Percentiles rank a stretch among this genome's conserved stretches.
Evolutionary conservation across 2,113 vertebrate species (phyloP).

Genomic region (Panthera leo): DNA sequence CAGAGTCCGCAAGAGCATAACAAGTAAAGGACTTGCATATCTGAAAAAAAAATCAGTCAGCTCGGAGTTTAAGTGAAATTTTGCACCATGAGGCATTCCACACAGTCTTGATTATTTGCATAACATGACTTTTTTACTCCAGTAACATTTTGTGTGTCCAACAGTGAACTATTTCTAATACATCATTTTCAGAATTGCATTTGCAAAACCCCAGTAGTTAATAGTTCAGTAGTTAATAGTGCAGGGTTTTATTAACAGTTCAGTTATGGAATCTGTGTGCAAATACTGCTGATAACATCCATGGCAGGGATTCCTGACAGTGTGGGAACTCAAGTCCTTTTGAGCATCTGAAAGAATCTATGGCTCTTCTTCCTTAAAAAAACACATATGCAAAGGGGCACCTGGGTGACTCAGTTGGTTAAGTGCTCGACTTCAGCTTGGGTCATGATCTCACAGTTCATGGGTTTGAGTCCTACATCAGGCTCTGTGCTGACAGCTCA

Average conservation of each 20-base stretch:
- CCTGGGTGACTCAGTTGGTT: no score
- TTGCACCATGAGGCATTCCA: not conserved
- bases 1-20: not conserved
- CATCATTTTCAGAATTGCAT: not conserved
- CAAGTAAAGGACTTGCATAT: not conserved
- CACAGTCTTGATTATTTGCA: not conserved
- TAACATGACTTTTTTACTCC: slow-evolving; percentile 16
- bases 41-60: not conserved
- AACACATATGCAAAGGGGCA: no score
- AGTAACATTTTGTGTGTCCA: not conserved
- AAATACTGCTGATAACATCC: not conserved
- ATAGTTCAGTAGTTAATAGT: not conserved
- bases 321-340: not conserved
- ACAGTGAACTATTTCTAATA: not conserved
- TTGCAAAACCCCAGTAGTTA: not conserved
- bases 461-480: no score
- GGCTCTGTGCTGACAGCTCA: no score
- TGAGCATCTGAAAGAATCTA: not conserved
- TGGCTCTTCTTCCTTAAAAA: not conserved
- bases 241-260: not conserved
- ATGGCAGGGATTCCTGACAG: not conserved
- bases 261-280: not conserved
- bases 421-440: no score
- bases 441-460: no score
- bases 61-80: not conserved